phyloP scores from a whole-genome alignment of 2,888 invertebrate genomes.

The Seira musarum region DNA sequence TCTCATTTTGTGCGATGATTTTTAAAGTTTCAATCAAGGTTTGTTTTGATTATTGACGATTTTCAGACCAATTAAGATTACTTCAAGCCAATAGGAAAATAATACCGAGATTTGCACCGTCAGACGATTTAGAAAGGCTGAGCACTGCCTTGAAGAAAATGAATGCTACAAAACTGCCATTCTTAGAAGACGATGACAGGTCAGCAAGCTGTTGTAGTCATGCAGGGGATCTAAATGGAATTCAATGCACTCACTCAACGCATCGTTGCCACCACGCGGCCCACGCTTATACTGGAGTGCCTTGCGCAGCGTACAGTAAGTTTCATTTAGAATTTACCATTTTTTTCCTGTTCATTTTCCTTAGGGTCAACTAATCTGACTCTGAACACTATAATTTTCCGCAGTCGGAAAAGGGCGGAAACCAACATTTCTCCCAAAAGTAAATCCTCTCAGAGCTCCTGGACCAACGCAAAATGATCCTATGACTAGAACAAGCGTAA shows the following conservation, averaged over 20 bases:
- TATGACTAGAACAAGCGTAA: conserved; percentile 32
- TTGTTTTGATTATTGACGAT: neutral
- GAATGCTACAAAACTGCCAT: conserved; percentile 69
- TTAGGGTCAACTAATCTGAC: conserved; percentile 13
- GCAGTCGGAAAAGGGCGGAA: conserved; percentile 60
- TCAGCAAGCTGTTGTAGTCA: conserved; percentile 77
- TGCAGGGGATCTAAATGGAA: conserved; percentile 71
- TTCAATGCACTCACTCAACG: conserved; percentile 86
- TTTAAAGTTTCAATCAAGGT: too few species aligned
- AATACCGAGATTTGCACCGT: conserved; percentile 71
- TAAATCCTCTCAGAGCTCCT: conserved; percentile 65
- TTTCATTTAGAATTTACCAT: conserved; percentile 69
- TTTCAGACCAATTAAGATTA: conserved; percentile 80
- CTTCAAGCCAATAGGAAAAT: conserved; percentile 72
- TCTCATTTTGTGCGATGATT: too few species aligned
- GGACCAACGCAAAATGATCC: conserved; percentile 65
- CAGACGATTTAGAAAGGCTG: conserved; percentile 72
- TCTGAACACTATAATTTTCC: conserved; percentile 1
- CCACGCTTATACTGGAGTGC: conserved; percentile 91
- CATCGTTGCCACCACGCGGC: conserved; percentile 93
- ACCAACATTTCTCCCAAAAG: conserved; percentile 63
- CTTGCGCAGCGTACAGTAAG: conserved; percentile 91
- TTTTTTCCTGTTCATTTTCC: neutral
- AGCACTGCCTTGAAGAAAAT: conserved; percentile 70
- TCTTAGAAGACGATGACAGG: conserved; percentile 70